Evolutionary conservation across 2,888 invertebrate species (phyloP).

Genomic region (Linyphia triangularis): DNA sequence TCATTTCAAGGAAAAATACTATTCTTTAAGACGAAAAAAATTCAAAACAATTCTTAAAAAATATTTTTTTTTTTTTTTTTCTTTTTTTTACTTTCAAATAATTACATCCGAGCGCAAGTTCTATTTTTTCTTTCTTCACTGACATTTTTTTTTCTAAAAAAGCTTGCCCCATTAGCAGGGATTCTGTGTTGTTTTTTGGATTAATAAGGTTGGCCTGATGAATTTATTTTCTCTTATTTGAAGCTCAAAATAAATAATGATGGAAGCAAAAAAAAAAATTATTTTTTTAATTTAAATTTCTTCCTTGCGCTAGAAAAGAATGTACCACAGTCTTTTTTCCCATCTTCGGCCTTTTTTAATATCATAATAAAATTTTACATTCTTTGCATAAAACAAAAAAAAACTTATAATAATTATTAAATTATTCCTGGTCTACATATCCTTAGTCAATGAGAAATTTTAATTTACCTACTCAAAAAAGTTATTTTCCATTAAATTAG

Average conservation of each 20-base stretch:
- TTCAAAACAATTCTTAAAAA: neutral
- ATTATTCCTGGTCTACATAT: neutral
- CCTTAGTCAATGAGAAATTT: neutral
- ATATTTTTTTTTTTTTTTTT: neutral
- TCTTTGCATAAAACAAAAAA: neutral
- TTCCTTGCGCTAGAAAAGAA: neutral
- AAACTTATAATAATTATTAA: neutral
- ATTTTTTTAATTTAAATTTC: neutral
- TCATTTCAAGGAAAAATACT: neutral
- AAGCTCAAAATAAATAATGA: slow-evolving; percentile 9
- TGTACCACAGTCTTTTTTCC: neutral
- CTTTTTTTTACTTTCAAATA: neutral
- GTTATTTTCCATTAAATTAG: too few species aligned
- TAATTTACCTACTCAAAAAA: neutral
- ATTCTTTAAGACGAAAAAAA: neutral
- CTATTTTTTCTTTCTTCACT: neutral
- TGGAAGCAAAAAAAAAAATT: neutral
- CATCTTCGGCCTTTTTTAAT: neutral
- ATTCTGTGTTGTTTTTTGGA: slow-evolving; percentile 1
- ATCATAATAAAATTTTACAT: neutral
- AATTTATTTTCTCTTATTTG: slow-evolving; percentile 9
- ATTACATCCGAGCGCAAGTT: neutral
- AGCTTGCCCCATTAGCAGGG: neutral
- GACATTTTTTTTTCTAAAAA: neutral
- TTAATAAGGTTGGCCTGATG: slow-evolving; percentile 4